Conservation (phyloP, 1,140 invertebrate species). For the Drosophila takahashii region DNA sequence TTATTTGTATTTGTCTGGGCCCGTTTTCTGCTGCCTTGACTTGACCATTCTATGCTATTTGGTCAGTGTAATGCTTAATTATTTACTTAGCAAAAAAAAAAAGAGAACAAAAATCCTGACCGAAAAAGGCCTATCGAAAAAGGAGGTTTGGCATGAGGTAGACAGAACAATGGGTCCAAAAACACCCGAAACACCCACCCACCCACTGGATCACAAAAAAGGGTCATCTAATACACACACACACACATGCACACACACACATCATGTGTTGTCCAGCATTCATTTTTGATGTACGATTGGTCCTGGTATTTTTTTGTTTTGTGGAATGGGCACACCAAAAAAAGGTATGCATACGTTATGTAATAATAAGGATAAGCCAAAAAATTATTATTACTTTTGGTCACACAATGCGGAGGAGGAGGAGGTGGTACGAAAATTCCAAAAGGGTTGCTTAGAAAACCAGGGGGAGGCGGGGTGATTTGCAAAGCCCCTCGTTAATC, state of each 20-base stretch:
- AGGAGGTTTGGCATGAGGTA: conserved; percentile 6
- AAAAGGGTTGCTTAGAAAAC: conserved; percentile 11
- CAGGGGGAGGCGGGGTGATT: conserved; percentile 1
- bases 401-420: conserved; percentile 14
- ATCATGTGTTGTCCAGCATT: conserved; percentile 46
- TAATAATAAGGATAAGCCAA: conserved; percentile 84
- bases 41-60: conserved; percentile 60
- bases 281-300: conserved; percentile 84
- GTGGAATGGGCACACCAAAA: conserved; percentile 17
- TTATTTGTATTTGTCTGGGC: conserved; percentile 79
- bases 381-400: conserved; percentile 84
- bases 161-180: conserved; percentile 56
- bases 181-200: conserved; percentile 15
- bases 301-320: conserved; percentile 25
- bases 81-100: conserved; percentile 66
- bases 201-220: conserved; percentile 54
- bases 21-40: conserved; percentile 33
- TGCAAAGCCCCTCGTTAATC: conserved; percentile 26
- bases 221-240: conserved; percentile 58
- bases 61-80: conserved; percentile 83
- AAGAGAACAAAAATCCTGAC: conserved; percentile 29
- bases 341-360: conserved; percentile 84
- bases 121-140: conserved; percentile 71
- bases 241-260: conserved; percentile 33
- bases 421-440: not conserved